Evolutionary conservation across 2,797 vertebrate species (phyloP).

Genomic region (Bovichtus diacanthus): DNA sequence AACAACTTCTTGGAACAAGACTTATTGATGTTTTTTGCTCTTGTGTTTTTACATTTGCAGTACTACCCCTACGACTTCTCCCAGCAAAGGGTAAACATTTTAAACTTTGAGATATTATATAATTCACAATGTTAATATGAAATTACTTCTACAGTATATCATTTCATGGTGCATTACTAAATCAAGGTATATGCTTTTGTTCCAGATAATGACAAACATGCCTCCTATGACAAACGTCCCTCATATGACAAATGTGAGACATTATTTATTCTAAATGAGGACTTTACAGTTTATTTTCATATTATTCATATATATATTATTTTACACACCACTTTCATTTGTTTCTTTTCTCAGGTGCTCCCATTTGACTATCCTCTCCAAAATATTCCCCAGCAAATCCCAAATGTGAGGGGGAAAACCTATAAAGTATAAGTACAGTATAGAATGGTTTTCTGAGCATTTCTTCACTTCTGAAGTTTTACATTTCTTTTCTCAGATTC

Average conservation of each 20-base stretch:
- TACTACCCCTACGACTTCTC: constrained; percentile 85
- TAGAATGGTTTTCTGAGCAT: not conserved
- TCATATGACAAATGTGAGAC: constrained; percentile 69
- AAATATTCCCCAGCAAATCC: constrained; percentile 71
- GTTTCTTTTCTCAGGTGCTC: constrained; percentile 64
- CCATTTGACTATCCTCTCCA: constrained; percentile 75
- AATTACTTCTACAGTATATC: not conserved
- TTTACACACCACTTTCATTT: not conserved
- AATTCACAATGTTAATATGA: not conserved
- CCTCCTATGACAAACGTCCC: constrained; percentile 70
- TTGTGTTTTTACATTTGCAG: constrained; percentile 66
- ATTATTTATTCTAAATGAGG: not conserved
- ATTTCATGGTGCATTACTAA: not conserved
- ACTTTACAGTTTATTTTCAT: too few species aligned
- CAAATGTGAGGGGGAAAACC: constrained; percentile 70
- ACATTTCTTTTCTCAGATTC: constrained; percentile 50
- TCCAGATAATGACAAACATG: constrained; percentile 77
- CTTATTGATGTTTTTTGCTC: constrained; percentile 13
- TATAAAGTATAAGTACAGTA: too few species aligned
- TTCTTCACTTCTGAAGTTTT: not conserved
- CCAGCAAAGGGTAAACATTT: constrained; percentile 78
- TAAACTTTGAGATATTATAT: not conserved
- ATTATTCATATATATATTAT: not conserved
- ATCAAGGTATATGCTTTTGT: constrained; percentile 26
- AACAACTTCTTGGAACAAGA: not conserved